Conservation (phyloP, 2,113 vertebrate genomes). For the Oplegnathus fasciatus region DNA sequence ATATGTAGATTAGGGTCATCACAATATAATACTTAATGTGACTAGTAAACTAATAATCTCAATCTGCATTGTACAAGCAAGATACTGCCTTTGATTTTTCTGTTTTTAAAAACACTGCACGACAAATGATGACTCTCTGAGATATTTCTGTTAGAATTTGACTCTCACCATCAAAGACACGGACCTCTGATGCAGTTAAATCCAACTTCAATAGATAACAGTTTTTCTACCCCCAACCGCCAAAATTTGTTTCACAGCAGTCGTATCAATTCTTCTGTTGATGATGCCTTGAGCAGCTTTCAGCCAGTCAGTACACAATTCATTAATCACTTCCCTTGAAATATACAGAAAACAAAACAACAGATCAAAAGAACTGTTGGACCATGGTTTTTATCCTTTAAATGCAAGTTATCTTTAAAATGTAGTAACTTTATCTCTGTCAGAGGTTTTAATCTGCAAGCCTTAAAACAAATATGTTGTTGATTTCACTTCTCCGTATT, state of each 20-base stretch:
- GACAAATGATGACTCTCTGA: not conserved
- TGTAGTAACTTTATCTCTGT: not conserved
- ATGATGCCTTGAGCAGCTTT: slow-evolving; percentile 26
- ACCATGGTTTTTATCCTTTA: not conserved
- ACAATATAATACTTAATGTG: not conserved
- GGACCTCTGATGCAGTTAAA: slow-evolving; percentile 27
- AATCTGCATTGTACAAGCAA: not conserved
- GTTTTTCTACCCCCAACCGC: not conserved
- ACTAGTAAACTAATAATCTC: not conserved
- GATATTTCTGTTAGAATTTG: not conserved
- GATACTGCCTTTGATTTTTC: not conserved
- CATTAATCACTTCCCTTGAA: slow-evolving; percentile 34
- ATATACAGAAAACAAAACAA: slow-evolving; percentile 6
- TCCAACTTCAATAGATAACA: slow-evolving; percentile 4
- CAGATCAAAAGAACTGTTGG: slow-evolving; percentile 17
- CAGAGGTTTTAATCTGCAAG: not conserved
- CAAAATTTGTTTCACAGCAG: slow-evolving; percentile 8
- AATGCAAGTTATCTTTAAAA: not conserved
- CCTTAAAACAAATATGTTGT: not conserved
- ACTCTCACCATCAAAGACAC: slow-evolving; percentile 24
- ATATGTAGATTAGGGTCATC: not conserved
- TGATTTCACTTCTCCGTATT: not conserved
- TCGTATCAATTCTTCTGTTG: not conserved
- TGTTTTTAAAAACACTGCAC: not conserved
- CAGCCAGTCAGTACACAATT: slow-evolving; percentile 12